A percentile compares a stretch with the other conserved stretches of the same genome.
phyloP scores from a whole-genome alignment of 1,140 invertebrate species.

The Cephus cinctus region DNA sequence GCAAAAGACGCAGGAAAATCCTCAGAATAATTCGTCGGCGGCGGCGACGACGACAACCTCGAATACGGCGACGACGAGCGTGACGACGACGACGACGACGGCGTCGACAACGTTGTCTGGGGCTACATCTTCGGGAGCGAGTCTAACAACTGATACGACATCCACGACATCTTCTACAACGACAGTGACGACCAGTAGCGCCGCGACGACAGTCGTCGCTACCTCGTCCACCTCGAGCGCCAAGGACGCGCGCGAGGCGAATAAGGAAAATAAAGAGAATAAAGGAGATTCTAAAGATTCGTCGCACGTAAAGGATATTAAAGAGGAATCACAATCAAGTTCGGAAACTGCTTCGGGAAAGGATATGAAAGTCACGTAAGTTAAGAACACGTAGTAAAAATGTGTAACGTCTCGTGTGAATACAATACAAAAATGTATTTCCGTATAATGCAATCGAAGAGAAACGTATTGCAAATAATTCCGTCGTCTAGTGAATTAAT shows the following conservation, averaged over 20 bases:
- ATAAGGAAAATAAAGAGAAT: constrained; percentile 47
- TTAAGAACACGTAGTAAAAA: too few relatives aligned
- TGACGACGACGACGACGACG: constrained; percentile 26
- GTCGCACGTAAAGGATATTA: constrained; percentile 33
- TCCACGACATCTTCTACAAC: constrained; percentile 20
- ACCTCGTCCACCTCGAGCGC: constrained; percentile 25
- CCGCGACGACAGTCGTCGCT: constrained; percentile 10
- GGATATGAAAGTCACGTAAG: constrained; percentile 38
- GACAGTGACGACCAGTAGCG: constrained; percentile 21
- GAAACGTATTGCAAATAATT: too few relatives aligned
- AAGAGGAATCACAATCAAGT: constrained; percentile 39
- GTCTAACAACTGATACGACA: constrained; percentile 26
- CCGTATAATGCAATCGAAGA: too few relatives aligned
- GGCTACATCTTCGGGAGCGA: too few relatives aligned
- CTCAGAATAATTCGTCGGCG: constrained; percentile 38
- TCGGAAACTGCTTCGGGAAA: constrained; percentile 31
- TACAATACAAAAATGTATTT: too few relatives aligned
- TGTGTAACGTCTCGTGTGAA: too few relatives aligned
- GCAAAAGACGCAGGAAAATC: constrained; percentile 61
- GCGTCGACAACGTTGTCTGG: constrained; percentile 32
- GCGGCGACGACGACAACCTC: constrained; percentile 37
- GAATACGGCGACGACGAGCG: constrained; percentile 28
- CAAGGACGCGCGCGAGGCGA: constrained; percentile 46
- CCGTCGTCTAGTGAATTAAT: too few relatives aligned
- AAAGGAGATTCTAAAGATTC: constrained; percentile 41